Evolutionary conservation across 1,140 invertebrate genomes (phyloP), one percentile per base, ranked within the genome.

Genomic region (Drosophila repleta): DNA sequence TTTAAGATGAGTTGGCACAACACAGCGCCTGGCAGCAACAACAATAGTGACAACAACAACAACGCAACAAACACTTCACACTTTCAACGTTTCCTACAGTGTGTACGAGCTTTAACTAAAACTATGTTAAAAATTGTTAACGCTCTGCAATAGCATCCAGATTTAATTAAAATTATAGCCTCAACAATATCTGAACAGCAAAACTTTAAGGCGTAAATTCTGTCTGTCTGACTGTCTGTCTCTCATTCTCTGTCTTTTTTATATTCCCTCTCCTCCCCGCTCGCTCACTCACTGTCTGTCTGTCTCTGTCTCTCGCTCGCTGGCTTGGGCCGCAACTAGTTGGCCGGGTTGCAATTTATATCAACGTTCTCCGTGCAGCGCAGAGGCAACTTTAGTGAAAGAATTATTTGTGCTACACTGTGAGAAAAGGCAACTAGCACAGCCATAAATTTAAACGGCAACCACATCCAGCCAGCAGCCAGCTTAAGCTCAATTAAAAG

Each of bases 91-190:
- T 60, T 65, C 26, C 41, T 15, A 69, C 63, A 55, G 20, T 24
- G 13, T 29, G 45, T 15, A 70, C 45, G 68, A 76, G 63, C 69
- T 58, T 63, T 60, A 74, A 55, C 65, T 39, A 56, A 87, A 87
- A 85, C 66, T 67, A 81, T 83, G 84, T 78, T 69, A 68, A 85
- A 85, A 85, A 81, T 74, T 75, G 82, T 78, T 85, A 81, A 71
- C 68, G 68, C 46, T 58, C 60, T 53, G 49, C 56, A 53, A 67
- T 55, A 61, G 73, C 64, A 78, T 46, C 67, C 78, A 69, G 79
- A 85, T 85, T 85, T 85, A 85, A 85, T 85, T 85, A 87, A 85
- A 85, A 87, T 82, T 85, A 85, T 87, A 78, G 69, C 74, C 60
- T 58, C 74, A 78, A 75, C 82, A 87, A 85, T 85, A 81, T 87